Percentiles rank a stretch among this genome's conserved stretches.
These are phyloP conservation scores for Micropoecilia bifurca DNA, from an alignment of 2,797 vertebrate genomes.

Conservation along the genomic window DNA sequence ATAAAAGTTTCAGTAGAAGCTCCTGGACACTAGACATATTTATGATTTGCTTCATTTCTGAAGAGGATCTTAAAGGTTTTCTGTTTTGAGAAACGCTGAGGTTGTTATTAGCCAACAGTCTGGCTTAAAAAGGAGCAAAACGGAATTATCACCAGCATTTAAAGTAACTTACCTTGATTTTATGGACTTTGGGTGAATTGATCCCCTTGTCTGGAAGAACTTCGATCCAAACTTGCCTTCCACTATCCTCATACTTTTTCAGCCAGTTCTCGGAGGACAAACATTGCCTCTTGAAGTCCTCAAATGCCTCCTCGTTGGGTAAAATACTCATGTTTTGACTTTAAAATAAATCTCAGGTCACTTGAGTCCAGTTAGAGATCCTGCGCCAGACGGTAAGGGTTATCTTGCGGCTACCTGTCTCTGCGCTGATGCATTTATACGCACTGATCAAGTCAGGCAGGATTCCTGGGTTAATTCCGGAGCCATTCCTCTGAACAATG, in stretches of 20 bases:
- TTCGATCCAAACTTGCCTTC: constrained; percentile 83
- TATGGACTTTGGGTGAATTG: constrained; percentile 74
- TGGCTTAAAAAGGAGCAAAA: not conserved
- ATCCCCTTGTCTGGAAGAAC: constrained; percentile 34
- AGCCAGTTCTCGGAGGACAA: constrained; percentile 75
- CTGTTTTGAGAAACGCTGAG: not conserved
- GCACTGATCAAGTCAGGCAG: constrained; percentile 58
- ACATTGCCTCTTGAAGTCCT: constrained; percentile 80
- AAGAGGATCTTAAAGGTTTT: not conserved
- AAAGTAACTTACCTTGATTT: constrained; percentile 78
- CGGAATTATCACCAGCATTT: not conserved
- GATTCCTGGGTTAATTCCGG: constrained; percentile 74
- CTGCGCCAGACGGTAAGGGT: too few relatives aligned
- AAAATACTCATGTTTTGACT: constrained; percentile 65
- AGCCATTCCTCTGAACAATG: constrained; percentile 49
- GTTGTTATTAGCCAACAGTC: not conserved
- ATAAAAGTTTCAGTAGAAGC: not conserved
- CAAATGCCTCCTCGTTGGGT: constrained; percentile 76
- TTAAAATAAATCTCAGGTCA: not conserved
- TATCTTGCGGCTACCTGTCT: not conserved
- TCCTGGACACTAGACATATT: not conserved
- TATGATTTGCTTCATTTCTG: not conserved
- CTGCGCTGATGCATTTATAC: constrained; percentile 25
- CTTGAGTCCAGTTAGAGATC: not conserved
- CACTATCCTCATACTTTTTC: constrained; percentile 75